A percentile compares a stretch with the other conserved stretches of the same genome.
Conservation (phyloP, 2,797 vertebrate species). For the Siniperca scherzeri region DNA sequence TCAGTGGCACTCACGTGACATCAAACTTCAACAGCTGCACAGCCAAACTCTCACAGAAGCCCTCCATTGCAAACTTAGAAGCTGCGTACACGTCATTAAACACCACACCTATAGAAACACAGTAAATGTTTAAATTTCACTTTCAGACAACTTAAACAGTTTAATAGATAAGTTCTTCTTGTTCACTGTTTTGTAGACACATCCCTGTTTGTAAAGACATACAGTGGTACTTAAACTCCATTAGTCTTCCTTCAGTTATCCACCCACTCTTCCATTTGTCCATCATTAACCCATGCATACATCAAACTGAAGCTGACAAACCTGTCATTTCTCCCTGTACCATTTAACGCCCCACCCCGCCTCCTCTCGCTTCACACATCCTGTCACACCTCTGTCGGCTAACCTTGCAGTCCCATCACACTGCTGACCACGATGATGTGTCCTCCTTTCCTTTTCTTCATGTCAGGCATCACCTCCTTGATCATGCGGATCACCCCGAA, state of each 20-base stretch:
- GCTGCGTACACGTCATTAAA: constrained; percentile 89
- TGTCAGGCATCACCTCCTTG: constrained; percentile 90
- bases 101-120: constrained; percentile 82
- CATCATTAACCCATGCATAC: background rate
- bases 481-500: constrained; percentile 87
- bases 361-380: constrained; percentile 7
- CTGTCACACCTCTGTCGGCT: background rate
- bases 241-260: constrained; percentile 18
- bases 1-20: constrained; percentile 82
- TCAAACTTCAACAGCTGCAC: constrained; percentile 87
- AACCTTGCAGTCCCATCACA: constrained; percentile 88
- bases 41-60: constrained; percentile 90
- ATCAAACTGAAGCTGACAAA: constrained; percentile 9
- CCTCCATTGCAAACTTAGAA: constrained; percentile 90
- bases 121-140: background rate
- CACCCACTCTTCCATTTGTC: constrained; percentile 24
- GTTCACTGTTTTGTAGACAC: background rate
- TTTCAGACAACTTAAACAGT: background rate
- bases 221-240: background rate
- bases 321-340: constrained; percentile 4
- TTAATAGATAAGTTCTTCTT: background rate
- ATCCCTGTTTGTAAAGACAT: background rate
- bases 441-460: constrained; percentile 86
- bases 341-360: background rate
- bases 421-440: constrained; percentile 89